Conservation (phyloP, 2,888 invertebrate species). For the Athalia rosae region DNA sequence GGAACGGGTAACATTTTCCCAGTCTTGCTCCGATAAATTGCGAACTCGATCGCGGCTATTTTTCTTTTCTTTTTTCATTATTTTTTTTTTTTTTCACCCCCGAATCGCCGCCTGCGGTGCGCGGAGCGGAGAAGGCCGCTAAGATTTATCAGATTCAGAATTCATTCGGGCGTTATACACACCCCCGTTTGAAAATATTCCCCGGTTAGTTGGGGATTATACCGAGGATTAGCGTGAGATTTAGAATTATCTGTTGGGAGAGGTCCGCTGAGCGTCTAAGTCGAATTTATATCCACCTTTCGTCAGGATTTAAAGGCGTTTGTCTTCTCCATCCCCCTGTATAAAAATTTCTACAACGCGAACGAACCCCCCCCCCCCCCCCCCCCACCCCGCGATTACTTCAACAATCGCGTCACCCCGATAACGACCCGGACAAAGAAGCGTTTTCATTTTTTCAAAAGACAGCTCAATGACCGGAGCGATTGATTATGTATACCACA, state of each 20-base stretch:
- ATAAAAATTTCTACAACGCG: slow-evolving; percentile 18
- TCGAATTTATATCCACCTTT: slow-evolving; percentile 60
- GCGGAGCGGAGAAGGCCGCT: slow-evolving; percentile 33
- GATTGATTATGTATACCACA: too few relatives aligned
- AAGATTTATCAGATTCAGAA: slow-evolving; percentile 50
- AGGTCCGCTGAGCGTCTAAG: slow-evolving; percentile 60
- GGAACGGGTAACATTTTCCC: slow-evolving; percentile 6
- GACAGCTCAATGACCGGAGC: too few relatives aligned
- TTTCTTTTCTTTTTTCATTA: slow-evolving; percentile 40
- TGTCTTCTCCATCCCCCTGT: neutral
- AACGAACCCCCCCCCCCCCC: too few relatives aligned
- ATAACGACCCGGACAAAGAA: neutral
- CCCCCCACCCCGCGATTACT: slow-evolving; percentile 8
- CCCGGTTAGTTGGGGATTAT: slow-evolving; percentile 62
- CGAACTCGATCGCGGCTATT: slow-evolving; percentile 57
- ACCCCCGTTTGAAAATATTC: slow-evolving; percentile 63
- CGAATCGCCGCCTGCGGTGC: slow-evolving; percentile 38
- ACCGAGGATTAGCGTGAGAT: slow-evolving; percentile 63
- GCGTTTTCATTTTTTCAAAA: too few relatives aligned
- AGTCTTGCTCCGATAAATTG: slow-evolving; percentile 58
- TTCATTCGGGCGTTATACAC: slow-evolving; percentile 49
- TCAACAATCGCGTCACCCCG: neutral
- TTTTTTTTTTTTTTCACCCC: slow-evolving; percentile 48
- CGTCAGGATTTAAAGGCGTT: slow-evolving; percentile 46
- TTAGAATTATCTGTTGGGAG: slow-evolving; percentile 61